Evolutionary conservation across 2,797 vertebrate genomes (phyloP), one percentile per base, ranked within the genome.

Genomic region (Clamator glandarius): DNA sequence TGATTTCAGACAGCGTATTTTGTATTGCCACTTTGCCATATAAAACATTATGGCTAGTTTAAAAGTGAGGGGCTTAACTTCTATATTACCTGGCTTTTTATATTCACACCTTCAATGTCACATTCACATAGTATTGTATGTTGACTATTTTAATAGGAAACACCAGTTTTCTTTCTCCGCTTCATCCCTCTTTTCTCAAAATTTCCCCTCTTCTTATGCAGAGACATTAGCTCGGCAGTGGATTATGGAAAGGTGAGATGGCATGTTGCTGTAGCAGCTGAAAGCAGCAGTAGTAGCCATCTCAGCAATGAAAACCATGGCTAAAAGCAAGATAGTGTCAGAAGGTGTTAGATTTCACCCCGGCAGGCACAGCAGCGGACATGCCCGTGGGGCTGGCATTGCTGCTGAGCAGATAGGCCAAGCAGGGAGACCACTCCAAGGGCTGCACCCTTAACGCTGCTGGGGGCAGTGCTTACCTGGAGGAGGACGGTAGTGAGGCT

Each of bases 311-410:
- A 80, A 87, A 73, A 7, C 13, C 14, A 15, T 1, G 28, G 57
- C 31, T 52, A 41, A 88, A 92, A 69, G 9, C 2, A 26, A 59
- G 12, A 12, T 2, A 23, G 6, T 10, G 25, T 41, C 31, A 48
- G 55, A n/a, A 54, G 12, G 8, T 44, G 19, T 23, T 3, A 33
- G 35, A 36, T 8, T 39, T 50, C 31, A 63, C 11, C 19, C 16
- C n/a, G 17, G 19, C 21, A 74, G 24, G 26, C 1, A 0, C 6
- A 15, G 7, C 10, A 55, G 54, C 12, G 8, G 31, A 44, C 0
- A 1, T 21, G 26, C 24, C 46, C 15, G 3, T 15, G 33, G 13
- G 18, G 7, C 5, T 61, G n/a, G 7, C 29, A 41, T 17, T 39
- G 17, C n/a, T 67, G 35, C 7, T 8, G 51, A 76, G 36, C 23